A percentile compares a stretch with the other conserved stretches of the same genome.
Conservation (phyloP, 2,888 invertebrate genomes). For the Polymixis lichenea region DNA sequence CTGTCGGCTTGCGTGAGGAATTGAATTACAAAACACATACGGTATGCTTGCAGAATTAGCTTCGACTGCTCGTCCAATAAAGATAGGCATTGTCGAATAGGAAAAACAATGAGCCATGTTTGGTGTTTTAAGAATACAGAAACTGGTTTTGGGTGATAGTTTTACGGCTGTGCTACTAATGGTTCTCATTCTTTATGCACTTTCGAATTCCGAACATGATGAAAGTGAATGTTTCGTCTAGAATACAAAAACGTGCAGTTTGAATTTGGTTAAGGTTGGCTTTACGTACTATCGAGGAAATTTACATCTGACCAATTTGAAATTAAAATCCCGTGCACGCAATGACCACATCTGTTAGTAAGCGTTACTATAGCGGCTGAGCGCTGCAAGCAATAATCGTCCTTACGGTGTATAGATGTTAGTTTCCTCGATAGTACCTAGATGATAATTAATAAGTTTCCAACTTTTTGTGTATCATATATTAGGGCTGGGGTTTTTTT, state of each 20-base stretch:
- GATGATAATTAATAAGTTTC: not conserved
- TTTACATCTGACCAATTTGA: no score
- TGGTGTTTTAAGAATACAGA: slow-evolving; percentile 56
- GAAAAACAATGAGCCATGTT: slow-evolving; percentile 60
- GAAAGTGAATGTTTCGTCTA: not conserved
- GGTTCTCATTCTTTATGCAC: slow-evolving; percentile 9
- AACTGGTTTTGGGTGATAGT: slow-evolving; percentile 39
- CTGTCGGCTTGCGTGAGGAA: slow-evolving; percentile 37
- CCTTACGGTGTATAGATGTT: no score
- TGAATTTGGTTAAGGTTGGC: not conserved
- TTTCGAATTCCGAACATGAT: not conserved
- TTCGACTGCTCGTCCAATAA: slow-evolving; percentile 47
- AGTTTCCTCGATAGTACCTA: no score
- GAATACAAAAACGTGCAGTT: not conserved
- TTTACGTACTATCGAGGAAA: no score
- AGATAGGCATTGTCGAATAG: slow-evolving; percentile 61
- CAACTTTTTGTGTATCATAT: not conserved
- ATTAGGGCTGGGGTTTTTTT: not conserved
- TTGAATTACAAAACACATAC: slow-evolving; percentile 53
- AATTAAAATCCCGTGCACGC: no score
- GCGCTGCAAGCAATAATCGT: no score
- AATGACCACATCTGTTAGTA: no score
- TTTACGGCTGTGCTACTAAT: slow-evolving; percentile 17
- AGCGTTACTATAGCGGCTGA: no score
- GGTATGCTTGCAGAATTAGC: slow-evolving; percentile 50